Evolutionary conservation across 2,113 vertebrate genomes (phyloP), one percentile per base, ranked within the genome.

Genomic region (Neomonachus schauinslandi): DNA sequence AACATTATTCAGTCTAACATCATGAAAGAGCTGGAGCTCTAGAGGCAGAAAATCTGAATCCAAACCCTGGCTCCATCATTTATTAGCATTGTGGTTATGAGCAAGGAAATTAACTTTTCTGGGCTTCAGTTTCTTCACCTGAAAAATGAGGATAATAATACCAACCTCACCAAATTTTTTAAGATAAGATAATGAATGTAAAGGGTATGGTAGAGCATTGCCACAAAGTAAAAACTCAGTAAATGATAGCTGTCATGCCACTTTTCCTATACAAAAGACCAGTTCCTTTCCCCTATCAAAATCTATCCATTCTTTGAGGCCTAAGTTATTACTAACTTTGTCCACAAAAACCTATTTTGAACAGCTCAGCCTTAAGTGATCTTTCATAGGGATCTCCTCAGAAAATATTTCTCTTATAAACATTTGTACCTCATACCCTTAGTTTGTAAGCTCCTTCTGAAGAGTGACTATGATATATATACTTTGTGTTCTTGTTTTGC

Each of bases 381-480:
- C 13, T 59, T 89, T 53, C 57, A 72, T 8, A 86, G 74, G 24
- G 28, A 81, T 22, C 4, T 1, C 22, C 22, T 71, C 42, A 39
- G 81, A 69, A 95, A 89, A 9, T 65, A 53, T 65, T 67, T 93
- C 86, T 79, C 46, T 94, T 95, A 82, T 92, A 77, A 86, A 57
- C 5, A 57, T 51, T n/a, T 81, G 31, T 97, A n/a, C 1, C 13
- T 19, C 31, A 67, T n/a, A 55, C 3, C 87, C 1, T 65, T 93
- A 65, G 9, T 76, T 67, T 15, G 0, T 55, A 76, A 83, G 24
- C 49, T 61, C 21, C n/a, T 89, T 86, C 65, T 77, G 26, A 74
- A 18, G 13, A 89, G 22, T 65, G 33, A 82, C 7, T 84, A 21
- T 36, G 18, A 63, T 81, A 19, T 13, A 67, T 5, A 84, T 1